Percentiles rank a stretch among this genome's conserved stretches.
phyloP scores from a whole-genome alignment of 1,140 invertebrate genomes.

The Laupala kohalensis region DNA sequence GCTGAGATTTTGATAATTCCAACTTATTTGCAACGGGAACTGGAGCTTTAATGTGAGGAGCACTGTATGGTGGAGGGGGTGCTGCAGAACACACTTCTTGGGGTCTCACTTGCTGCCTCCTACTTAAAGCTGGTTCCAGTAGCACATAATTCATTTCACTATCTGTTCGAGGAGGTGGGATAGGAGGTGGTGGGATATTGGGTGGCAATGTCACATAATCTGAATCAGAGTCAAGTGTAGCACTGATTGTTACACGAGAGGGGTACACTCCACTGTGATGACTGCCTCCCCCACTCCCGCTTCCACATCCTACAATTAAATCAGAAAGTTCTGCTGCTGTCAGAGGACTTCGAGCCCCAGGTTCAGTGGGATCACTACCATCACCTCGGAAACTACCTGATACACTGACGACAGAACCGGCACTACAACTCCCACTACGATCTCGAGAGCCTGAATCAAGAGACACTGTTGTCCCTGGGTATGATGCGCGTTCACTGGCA shows the following conservation, averaged over 20 bases:
- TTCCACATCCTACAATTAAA: conserved; percentile 54
- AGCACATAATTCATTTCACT: conserved; percentile 31
- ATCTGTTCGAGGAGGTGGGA: conserved; percentile 43
- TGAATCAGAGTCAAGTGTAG: conserved; percentile 71
- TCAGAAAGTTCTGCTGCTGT: conserved; percentile 69
- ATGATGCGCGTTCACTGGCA: neutral
- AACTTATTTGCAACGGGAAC: neutral
- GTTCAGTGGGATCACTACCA: conserved; percentile 68
- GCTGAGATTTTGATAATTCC: neutral
- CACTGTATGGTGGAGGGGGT: conserved; percentile 27
- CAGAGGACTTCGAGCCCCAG: conserved; percentile 49
- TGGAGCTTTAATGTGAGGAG: conserved; percentile 21
- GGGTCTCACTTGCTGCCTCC: no score
- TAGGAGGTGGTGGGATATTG: conserved; percentile 33
- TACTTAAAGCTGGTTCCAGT: conserved; percentile 13
- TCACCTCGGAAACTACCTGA: conserved; percentile 68
- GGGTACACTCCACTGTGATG: conserved; percentile 45
- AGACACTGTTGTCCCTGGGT: neutral
- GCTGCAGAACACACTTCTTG: neutral
- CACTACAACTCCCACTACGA: conserved; percentile 20
- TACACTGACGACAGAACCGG: conserved; percentile 58
- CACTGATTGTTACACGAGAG: conserved; percentile 61
- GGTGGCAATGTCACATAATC: conserved; percentile 75
- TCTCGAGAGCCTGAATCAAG: conserved; percentile 11
- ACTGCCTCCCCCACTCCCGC: conserved; percentile 24